These are phyloP conservation scores for Tortricodes alternella DNA, from an alignment of 2,888 invertebrate species.

Conservation along the genomic window DNA sequence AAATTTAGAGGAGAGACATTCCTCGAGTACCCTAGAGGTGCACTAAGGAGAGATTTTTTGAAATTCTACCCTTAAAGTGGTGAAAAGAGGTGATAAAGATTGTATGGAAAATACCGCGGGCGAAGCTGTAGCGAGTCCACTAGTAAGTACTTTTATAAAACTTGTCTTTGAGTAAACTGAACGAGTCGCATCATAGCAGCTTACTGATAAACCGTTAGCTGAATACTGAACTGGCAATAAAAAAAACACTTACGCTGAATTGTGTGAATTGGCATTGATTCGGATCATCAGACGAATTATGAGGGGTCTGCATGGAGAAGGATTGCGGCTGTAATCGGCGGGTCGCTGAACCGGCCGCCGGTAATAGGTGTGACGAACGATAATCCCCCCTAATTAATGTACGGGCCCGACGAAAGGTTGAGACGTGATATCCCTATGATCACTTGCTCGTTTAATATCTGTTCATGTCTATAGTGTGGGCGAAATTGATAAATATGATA, in stretches of 20 bases:
- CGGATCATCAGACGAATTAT: slow-evolving; percentile 30
- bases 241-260: slow-evolving; percentile 18
- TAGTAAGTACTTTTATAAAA: too few relatives aligned
- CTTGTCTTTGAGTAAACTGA: too few relatives aligned
- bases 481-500: slow-evolving; percentile 6
- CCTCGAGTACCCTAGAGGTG: too few relatives aligned
- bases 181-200: too few relatives aligned
- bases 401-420: slow-evolving; percentile 28
- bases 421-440: slow-evolving; percentile 29
- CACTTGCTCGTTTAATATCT: slow-evolving; percentile 25
- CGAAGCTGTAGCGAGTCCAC: too few relatives aligned
- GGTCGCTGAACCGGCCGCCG: slow-evolving; percentile 23
- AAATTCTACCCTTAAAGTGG: too few relatives aligned
- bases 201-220: too few relatives aligned
- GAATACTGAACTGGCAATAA: too few relatives aligned
- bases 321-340: slow-evolving; percentile 22
- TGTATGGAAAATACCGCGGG: too few relatives aligned
- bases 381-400: slow-evolving; percentile 32
- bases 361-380: slow-evolving; percentile 32
- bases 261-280: slow-evolving; percentile 25
- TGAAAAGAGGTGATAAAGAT: too few relatives aligned
- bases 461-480: slow-evolving; percentile 5
- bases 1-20: too few relatives aligned
- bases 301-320: slow-evolving; percentile 22
- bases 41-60: too few relatives aligned